Percentiles rank a stretch among this genome's conserved stretches.
These are phyloP conservation scores for Eupristina koningsbergeri DNA, from an alignment of 1,140 invertebrate species.

Conservation along the genomic window DNA sequence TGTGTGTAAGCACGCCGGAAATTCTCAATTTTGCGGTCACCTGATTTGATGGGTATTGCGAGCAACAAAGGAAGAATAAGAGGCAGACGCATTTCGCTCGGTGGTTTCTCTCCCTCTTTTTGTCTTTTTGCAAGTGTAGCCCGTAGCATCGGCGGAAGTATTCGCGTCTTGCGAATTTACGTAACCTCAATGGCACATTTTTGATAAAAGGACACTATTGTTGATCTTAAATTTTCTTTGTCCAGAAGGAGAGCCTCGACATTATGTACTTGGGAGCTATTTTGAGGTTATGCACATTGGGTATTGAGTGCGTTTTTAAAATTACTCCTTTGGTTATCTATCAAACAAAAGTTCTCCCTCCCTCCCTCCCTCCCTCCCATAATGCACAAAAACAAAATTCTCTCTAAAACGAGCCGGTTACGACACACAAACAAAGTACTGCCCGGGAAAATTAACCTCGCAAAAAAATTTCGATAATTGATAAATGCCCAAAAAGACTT, in stretches of 20 bases:
- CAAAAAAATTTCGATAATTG: too few relatives aligned
- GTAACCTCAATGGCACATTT: slow-evolving; percentile 21
- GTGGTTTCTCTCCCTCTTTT: slow-evolving; percentile 17
- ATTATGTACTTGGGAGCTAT: background rate
- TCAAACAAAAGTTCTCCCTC: background rate
- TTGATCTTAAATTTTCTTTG: background rate
- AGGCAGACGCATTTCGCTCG: background rate
- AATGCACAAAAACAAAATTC: background rate
- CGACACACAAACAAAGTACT: background rate
- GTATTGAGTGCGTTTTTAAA: background rate
- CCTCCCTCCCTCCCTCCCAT: too few relatives aligned
- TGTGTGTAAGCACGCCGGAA: slow-evolving; percentile 34
- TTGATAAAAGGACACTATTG: slow-evolving; percentile 1
- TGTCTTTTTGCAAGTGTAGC: background rate
- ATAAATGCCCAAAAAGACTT: too few relatives aligned
- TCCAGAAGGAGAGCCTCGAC: background rate
- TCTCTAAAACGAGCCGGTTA: background rate
- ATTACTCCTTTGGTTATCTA: background rate
- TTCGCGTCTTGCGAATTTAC: slow-evolving; percentile 3
- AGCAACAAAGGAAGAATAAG: background rate
- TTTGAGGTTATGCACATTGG: background rate
- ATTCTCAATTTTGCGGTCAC: slow-evolving; percentile 48
- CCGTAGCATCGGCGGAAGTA: slow-evolving; percentile 36
- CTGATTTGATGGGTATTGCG: slow-evolving; percentile 7
- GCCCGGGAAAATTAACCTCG: too few relatives aligned